A percentile compares a stretch with the other conserved stretches of the same genome.
Conservation (phyloP, 2,113 vertebrate genomes). For the Acanthisitta chloris region DNA sequence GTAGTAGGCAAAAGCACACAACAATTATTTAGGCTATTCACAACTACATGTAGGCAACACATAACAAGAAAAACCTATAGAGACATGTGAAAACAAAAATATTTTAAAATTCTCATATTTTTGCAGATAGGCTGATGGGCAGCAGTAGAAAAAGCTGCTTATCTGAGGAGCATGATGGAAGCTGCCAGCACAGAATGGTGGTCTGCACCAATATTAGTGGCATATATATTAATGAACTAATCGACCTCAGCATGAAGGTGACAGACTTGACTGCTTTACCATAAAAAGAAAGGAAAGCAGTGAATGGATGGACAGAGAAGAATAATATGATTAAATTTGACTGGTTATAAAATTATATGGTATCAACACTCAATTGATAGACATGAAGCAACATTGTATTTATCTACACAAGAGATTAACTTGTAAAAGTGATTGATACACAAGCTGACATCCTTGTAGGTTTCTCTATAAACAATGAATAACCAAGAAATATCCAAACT, state of each 20-base stretch:
- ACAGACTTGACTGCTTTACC: not conserved
- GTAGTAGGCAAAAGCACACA: not conserved
- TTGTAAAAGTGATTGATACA: not conserved
- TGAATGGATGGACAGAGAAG: not conserved
- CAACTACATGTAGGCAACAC: not conserved
- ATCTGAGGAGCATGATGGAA: not conserved
- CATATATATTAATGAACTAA: too few species aligned
- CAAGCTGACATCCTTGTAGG: not conserved
- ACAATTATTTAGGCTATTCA: not conserved
- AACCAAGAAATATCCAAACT: not conserved
- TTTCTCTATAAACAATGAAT: not conserved
- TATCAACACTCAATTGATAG: not conserved
- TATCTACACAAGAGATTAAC: not conserved
- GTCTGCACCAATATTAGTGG: not conserved
- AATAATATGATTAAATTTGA: not conserved
- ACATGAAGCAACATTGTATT: not conserved
- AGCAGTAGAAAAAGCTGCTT: not conserved
- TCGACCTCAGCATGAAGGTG: accelerated
- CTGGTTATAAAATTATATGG: not conserved
- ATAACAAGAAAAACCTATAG: not conserved
- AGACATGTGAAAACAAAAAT: not conserved
- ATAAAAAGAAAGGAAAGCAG: not conserved
- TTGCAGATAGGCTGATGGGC: not conserved
- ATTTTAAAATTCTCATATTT: not conserved
- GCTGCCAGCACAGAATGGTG: not conserved